Evolutionary conservation across 2,797 vertebrate species (phyloP).

Genomic region (Peromyscus attwateri): DNA sequence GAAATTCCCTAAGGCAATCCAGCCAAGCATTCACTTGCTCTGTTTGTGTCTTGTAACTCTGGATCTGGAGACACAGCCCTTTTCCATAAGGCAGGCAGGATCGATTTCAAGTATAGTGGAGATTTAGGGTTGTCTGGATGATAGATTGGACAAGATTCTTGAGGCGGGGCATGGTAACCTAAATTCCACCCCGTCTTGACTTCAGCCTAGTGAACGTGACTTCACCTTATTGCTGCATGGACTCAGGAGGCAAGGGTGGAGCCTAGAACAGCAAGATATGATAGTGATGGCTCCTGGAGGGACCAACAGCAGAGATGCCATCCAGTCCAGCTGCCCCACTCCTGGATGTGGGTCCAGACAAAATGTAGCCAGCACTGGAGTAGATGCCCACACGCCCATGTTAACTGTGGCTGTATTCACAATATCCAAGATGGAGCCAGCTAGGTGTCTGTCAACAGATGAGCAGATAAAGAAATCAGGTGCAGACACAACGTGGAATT

Average conservation of each 20-base stretch:
- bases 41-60: neutral
- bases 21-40: constrained; percentile 65
- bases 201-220: neutral
- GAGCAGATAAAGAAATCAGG: neutral
- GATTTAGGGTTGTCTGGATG: constrained; percentile 39
- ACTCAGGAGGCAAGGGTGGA: neutral
- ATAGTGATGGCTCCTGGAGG: neutral
- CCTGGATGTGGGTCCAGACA: neutral
- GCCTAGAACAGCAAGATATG: neutral
- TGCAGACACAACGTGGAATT: neutral
- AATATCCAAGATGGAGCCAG: neutral
- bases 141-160: neutral
- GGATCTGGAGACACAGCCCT: neutral
- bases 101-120: neutral
- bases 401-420: neutral
- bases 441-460: neutral
- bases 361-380: neutral
- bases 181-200: neutral
- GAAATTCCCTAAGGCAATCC: constrained; percentile 79
- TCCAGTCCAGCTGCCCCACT: neutral
- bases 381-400: neutral
- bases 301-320: neutral
- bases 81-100: neutral
- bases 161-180: constrained; percentile 19
- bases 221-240: neutral